These are phyloP conservation scores for Xiphorhynchus erythropygius DNA, from an alignment of 2,797 vertebrate species.

Conservation along the genomic window DNA sequence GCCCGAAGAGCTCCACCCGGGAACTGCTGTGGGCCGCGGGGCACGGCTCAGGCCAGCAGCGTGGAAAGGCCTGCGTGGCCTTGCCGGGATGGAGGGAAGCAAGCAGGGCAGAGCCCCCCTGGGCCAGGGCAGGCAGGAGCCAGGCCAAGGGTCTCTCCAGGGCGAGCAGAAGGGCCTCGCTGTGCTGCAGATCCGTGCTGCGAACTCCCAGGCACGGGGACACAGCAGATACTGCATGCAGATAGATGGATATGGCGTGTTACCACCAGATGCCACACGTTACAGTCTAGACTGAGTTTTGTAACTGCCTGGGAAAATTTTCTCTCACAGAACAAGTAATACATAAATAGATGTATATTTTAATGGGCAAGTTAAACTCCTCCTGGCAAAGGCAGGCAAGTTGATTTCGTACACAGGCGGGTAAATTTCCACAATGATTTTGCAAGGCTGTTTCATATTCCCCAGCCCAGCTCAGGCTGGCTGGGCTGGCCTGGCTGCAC, in stretches of 20 bases:
- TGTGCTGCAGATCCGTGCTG: not conserved
- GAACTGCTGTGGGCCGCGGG: not conserved
- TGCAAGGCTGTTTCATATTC: slow-evolving; percentile 60
- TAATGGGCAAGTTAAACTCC: slow-evolving; percentile 67
- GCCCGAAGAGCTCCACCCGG: not conserved
- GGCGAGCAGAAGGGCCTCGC: not conserved
- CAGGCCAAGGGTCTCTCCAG: not conserved
- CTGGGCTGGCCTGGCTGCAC: not conserved
- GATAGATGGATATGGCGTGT: slow-evolving; percentile 52
- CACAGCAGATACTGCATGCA: slow-evolving; percentile 33
- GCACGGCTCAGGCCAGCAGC: not conserved
- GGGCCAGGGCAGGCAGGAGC: not conserved
- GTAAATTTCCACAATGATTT: slow-evolving; percentile 70
- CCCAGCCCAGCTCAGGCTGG: not conserved
- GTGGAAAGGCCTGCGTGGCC: not conserved
- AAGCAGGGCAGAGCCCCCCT: not conserved
- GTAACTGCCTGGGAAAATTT: slow-evolving; percentile 70
- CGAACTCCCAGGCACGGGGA: not conserved
- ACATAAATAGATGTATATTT: slow-evolving; percentile 69
- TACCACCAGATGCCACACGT: slow-evolving; percentile 66
- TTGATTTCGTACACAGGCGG: slow-evolving; percentile 60
- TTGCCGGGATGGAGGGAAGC: not conserved
- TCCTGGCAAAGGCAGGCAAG: slow-evolving; percentile 62
- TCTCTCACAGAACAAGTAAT: slow-evolving; percentile 66
- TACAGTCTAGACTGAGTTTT: slow-evolving; percentile 70